These are phyloP conservation scores for Todus mexicanus DNA, from an alignment of 2,797 vertebrate genomes.

Conservation along the genomic window DNA sequence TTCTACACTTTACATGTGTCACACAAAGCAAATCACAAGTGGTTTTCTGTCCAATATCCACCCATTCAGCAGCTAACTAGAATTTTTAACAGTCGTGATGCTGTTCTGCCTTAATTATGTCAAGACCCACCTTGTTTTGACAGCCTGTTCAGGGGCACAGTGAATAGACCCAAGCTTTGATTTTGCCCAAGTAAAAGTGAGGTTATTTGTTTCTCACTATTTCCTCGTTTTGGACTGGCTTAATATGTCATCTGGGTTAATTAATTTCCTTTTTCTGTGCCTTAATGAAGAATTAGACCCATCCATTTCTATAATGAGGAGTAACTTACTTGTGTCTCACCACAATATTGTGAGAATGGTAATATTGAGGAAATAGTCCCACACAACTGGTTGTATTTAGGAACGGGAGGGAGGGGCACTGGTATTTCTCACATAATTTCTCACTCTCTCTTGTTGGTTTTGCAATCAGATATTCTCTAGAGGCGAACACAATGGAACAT, in stretches of 20 bases:
- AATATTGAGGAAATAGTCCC: not conserved
- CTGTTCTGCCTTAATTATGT: not conserved
- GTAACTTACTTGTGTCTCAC: not conserved
- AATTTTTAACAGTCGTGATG: not conserved
- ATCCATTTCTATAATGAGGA: not conserved
- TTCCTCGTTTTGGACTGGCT: not conserved
- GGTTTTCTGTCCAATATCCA: not conserved
- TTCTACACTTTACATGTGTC: not conserved
- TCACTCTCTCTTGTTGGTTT: not conserved
- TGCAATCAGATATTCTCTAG: constrained; percentile 70
- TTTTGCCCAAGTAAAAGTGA: not conserved
- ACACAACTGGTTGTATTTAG: not conserved
- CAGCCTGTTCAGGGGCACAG: not conserved
- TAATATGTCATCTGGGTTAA: not conserved
- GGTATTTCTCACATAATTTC: not conserved
- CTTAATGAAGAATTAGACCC: not conserved
- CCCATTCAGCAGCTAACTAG: not conserved
- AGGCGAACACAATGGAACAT: constrained; percentile 20
- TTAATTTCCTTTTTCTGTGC: not conserved
- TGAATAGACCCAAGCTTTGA: not conserved
- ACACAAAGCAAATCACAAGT: not conserved
- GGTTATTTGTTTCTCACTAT: not conserved
- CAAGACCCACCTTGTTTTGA: not conserved
- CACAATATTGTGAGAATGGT: not conserved
- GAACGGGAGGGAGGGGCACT: not conserved